Base-by-base conservation (phyloP, 2,113 vertebrate species). In the Andinoacara biseriatus region DNA sequence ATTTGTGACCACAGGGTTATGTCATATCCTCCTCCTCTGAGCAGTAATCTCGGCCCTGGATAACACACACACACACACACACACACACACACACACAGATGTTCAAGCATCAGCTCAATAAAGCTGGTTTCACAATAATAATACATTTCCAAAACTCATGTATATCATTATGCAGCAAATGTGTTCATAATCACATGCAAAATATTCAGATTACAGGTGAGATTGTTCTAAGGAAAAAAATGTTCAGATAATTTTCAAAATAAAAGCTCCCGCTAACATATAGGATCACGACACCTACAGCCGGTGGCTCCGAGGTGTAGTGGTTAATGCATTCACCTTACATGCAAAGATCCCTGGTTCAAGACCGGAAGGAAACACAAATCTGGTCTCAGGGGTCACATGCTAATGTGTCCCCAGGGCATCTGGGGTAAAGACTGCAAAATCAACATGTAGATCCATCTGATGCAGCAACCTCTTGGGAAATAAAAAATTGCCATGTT, bases 11-110 rank as follows among this genome's bases (percentile, higher is more conserved):
- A 59, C 29, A 7, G 76, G 86, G 96, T 96, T 98, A 98, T 98
- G 97, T 98, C 95, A 98, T 89, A 18, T 99, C 98, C 24, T 96
- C 95, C 86, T 98, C 97, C 94, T 99, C 97, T 87, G 98, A 99
- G 96, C 97, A 98, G 91, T 99, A 99, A 95, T 99, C 98, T 61
- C 95, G 97, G 90, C 98, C 98, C 98, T 99, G 90, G 9, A 76
- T 8, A 26, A 60, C 11, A 24, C 26, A 26, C 26, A 3, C 26
- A 26, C 26, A 26, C 26, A 33, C 76, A 74, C 62, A 74, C 11
- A 2, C 6, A 7, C 31, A 6, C 31, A 33, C 76, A 75, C 62
- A 78, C 11, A 3, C 0, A 29, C 7, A 22, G 5, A 79, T 2
- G 31, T 61, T 56, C 20, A 46, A 59, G 43, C 58, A 46, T 74